Conservation (phyloP, 2,888 invertebrate genomes). For the Silvanus unidentatus region DNA sequence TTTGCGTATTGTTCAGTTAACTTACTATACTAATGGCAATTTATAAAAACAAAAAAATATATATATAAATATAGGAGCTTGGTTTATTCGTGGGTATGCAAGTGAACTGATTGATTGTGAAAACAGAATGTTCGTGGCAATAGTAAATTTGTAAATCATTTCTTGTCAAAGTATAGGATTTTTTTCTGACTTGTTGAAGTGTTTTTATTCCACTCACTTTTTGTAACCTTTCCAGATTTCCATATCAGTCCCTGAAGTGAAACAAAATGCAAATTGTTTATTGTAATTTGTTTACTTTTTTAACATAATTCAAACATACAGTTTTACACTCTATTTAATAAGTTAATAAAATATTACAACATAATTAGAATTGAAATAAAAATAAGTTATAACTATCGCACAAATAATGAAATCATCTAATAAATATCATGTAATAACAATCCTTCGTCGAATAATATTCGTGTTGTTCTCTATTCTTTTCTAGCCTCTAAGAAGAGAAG, state of each 20-base stretch:
- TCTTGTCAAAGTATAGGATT: slow-evolving; percentile 51
- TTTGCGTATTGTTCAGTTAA: slow-evolving; percentile 43
- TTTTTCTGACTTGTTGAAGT: slow-evolving; percentile 44
- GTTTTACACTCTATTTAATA: slow-evolving; percentile 34
- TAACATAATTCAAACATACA: slow-evolving; percentile 36
- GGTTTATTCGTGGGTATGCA: slow-evolving; percentile 44
- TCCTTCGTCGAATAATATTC: slow-evolving; percentile 27
- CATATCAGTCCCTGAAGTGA: too few species aligned
- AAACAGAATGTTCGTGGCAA: slow-evolving; percentile 42
- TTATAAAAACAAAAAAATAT: slow-evolving; percentile 39
- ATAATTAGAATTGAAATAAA: slow-evolving; percentile 33
- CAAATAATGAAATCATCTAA: slow-evolving; percentile 19
- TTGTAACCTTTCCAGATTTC: too few species aligned
- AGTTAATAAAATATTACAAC: slow-evolving; percentile 38
- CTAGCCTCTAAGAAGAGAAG: too few species aligned
- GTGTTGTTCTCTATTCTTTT: too few species aligned
- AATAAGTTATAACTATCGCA: slow-evolving; percentile 34
- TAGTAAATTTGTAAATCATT: slow-evolving; percentile 53
- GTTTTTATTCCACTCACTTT: background rate
- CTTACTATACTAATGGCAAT: slow-evolving; percentile 46
- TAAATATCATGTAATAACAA: slow-evolving; percentile 27
- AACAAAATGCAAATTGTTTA: too few species aligned
- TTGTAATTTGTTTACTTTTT: slow-evolving; percentile 20
- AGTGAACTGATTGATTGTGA: slow-evolving; percentile 24
- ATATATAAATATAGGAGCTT: slow-evolving; percentile 45